These are phyloP conservation scores for Hoplostethus atlanticus DNA, from an alignment of 2,797 vertebrate genomes.

Conservation along the genomic window DNA sequence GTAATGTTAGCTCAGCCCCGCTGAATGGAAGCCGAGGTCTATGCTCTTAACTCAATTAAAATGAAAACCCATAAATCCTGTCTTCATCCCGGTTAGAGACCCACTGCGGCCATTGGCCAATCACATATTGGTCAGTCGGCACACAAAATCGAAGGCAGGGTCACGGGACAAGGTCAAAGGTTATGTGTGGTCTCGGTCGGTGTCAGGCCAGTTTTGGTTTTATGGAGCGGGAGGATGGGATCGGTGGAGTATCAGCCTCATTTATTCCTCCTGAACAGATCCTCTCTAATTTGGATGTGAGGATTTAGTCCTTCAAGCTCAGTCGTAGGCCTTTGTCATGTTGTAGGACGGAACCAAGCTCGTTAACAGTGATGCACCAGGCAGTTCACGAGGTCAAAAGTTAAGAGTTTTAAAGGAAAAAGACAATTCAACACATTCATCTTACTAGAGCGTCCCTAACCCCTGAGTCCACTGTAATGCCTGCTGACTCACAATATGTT, in stretches of 20 bases:
- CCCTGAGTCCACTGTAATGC: slow-evolving; percentile 18
- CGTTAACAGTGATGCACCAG: slow-evolving; percentile 56
- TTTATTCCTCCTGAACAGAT: slow-evolving; percentile 61
- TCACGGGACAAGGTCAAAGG: slow-evolving; percentile 89
- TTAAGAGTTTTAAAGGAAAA: slow-evolving; percentile 47
- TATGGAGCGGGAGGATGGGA: slow-evolving; percentile 67
- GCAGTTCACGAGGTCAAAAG: slow-evolving; percentile 49
- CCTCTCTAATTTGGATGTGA: slow-evolving; percentile 68
- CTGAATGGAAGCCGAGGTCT: slow-evolving; percentile 62
- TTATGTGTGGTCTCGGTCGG: slow-evolving; percentile 86
- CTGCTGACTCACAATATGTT: slow-evolving; percentile 50
- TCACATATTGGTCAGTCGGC: slow-evolving; percentile 88
- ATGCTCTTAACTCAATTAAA: slow-evolving; percentile 87
- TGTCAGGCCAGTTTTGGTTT: slow-evolving; percentile 82
- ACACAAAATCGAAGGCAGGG: slow-evolving; percentile 87
- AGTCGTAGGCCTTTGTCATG: slow-evolving; percentile 45
- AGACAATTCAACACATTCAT: slow-evolving; percentile 33
- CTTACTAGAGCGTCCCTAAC: not conserved
- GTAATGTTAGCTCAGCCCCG: slow-evolving; percentile 68
- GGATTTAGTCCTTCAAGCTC: slow-evolving; percentile 58
- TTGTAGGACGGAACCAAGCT: slow-evolving; percentile 52
- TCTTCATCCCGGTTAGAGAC: slow-evolving; percentile 83
- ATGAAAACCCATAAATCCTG: slow-evolving; percentile 90
- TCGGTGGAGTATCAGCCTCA: slow-evolving; percentile 72
- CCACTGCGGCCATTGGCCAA: slow-evolving; percentile 77